Base-by-base conservation (phyloP, 1,140 invertebrate genomes). In the Ostrea edulis region DNA sequence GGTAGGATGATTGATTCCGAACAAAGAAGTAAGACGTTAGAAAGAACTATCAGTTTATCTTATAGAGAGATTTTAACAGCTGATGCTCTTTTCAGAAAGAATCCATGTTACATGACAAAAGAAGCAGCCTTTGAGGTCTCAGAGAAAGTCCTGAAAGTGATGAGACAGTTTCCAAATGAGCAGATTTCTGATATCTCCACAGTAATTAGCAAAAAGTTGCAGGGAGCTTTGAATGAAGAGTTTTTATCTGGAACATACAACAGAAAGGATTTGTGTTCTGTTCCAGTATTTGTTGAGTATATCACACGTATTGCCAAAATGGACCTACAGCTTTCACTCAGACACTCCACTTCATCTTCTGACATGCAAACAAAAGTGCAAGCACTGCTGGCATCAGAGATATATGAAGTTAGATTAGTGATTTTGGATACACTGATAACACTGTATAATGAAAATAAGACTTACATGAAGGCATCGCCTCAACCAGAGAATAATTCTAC, bases 371-470 rank as follows among this genome's bases (percentile, higher is more conserved):
- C 14, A 53, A 54, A 81, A 8, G 11, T 91, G 25, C 12, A 87
- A 51, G 65, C 44, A 22, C 25, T 91, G 35, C 53, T 92, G 11
- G 54, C 71, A 9, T 92, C 84, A 53, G 53, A 87, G 0, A 11
- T 89, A 2, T 92, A 92, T 82, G 92, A 92, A 77, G 91, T 92
- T 5, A 62, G 91, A 81, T 58, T 92, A n/a, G 86, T 85, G 17
- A 90, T 91, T 0, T 77, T 92, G 8, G 83, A 89, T 62, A 52
- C 22, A 20, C 82, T 91, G 14, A 17, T 20, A 25, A 20, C 44
- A 11, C 20, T 54, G 35, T 83, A 53, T 22, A 22, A 17, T 25
- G 54, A 0, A n/a, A 9, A 85, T 29, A 25, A 52, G n/a, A 12
- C 3, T 1, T 20, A n/a, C 14, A 54, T 52, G 44, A 14, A 53